These are phyloP conservation scores for Hestina assimilis DNA, from an alignment of 1,140 invertebrate genomes.

Conservation along the genomic window DNA sequence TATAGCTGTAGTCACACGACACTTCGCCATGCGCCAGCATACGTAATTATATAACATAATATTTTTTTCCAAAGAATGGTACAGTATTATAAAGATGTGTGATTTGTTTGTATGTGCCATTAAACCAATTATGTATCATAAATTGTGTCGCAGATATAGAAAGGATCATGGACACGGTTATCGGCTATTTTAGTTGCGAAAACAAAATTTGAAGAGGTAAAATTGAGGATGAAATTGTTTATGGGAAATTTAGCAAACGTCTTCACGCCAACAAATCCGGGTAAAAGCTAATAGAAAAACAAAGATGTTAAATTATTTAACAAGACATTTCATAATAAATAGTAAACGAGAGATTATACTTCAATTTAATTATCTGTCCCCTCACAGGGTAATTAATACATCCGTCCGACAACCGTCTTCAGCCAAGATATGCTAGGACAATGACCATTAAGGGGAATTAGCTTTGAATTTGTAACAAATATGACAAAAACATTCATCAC, in stretches of 20 bases:
- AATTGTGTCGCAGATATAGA: no score
- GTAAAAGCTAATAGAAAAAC: background rate
- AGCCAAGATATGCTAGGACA: slow-evolving; percentile 48
- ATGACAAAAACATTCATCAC: no score
- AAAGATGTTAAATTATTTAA: background rate
- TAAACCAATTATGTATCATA: no score
- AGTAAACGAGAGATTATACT: slow-evolving; percentile 10
- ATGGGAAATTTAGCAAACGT: no score
- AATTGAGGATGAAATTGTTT: no score
- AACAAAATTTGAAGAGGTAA: no score
- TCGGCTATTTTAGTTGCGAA: background rate
- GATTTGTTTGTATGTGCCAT: background rate
- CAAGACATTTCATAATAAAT: background rate
- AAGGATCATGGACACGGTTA: background rate
- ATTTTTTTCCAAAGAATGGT: background rate
- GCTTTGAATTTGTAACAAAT: no score
- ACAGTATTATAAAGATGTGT: background rate
- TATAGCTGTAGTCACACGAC: no score
- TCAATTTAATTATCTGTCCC: slow-evolving; percentile 17
- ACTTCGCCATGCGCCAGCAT: no score
- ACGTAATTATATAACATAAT: no score
- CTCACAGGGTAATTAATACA: slow-evolving; percentile 41
- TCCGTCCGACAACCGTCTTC: slow-evolving; percentile 28
- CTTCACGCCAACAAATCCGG: no score
- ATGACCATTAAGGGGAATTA: background rate